Evolutionary conservation across 2,797 vertebrate species (phyloP).

Genomic region (Rallus crepitans): DNA sequence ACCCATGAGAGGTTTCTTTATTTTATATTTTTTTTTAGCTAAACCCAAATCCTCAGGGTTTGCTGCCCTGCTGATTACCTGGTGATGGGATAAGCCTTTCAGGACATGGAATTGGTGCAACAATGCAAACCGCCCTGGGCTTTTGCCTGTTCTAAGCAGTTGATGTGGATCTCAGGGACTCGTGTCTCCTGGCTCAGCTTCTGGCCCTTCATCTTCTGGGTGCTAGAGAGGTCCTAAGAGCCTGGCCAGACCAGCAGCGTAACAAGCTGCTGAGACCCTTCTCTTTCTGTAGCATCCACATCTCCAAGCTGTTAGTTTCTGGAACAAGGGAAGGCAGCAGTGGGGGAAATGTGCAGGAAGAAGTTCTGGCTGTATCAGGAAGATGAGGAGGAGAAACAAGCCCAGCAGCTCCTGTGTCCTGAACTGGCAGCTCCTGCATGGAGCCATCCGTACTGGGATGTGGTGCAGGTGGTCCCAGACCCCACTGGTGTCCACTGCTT

Average conservation of each 20-base stretch:
- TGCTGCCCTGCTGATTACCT: neutral
- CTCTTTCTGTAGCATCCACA: accelerated
- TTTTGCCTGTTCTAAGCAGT: neutral
- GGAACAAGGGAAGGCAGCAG: neutral
- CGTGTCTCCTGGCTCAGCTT: neutral
- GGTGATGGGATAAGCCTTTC: neutral
- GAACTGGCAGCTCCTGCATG: neutral
- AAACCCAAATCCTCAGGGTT: neutral
- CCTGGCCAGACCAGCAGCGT: neutral
- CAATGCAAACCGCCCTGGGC: neutral
- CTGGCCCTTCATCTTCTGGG: neutral
- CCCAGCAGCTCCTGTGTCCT: neutral
- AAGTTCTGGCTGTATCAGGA: accelerated
- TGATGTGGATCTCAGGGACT: neutral
- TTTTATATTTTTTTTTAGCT: neutral
- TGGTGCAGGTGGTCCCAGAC: accelerated
- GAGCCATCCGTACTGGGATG: neutral
- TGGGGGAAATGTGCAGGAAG: neutral
- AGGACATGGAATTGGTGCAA: accelerated
- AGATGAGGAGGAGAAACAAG: neutral
- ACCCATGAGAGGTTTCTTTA: no score
- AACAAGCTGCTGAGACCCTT: neutral
- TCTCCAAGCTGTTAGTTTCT: neutral
- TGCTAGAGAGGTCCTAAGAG: neutral
- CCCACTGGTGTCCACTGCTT: accelerated